These are phyloP conservation scores for Drosophila atripex DNA, from an alignment of 2,888 invertebrate genomes.

Conservation along the genomic window DNA sequence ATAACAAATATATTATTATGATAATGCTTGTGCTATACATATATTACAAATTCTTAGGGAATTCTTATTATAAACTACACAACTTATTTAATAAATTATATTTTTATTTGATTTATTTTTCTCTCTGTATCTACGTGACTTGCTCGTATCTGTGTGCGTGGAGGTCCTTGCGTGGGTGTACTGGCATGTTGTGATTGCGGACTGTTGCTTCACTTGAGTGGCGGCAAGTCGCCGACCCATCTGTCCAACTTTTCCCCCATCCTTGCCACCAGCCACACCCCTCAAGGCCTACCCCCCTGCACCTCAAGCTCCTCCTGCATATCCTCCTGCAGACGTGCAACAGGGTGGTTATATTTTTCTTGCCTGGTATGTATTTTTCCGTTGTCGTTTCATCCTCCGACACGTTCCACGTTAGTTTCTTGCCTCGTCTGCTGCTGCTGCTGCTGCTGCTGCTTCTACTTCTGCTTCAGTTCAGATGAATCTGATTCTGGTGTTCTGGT, in stretches of 20 bases:
- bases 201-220: conserved; percentile 68
- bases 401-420: conserved; percentile 28
- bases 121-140: conserved; percentile 2
- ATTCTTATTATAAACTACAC: no score
- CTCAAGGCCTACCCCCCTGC: background rate
- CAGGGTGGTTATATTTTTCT: conserved; percentile 63
- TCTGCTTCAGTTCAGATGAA: conserved; percentile 6
- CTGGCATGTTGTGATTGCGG: conserved; percentile 68
- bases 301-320: background rate
- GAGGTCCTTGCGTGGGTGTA: conserved; percentile 17
- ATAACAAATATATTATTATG: background rate
- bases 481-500: conserved; percentile 23
- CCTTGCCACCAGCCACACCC: background rate
- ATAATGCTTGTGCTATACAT: no score
- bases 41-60: no score
- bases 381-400: conserved; percentile 19
- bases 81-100: background rate
- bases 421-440: conserved; percentile 16
- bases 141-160: background rate
- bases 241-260: conserved; percentile 13
- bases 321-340: conserved; percentile 32
- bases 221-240: conserved; percentile 57
- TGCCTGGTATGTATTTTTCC: conserved; percentile 24
- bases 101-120: background rate
- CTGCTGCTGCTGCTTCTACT: background rate